These are phyloP conservation scores for Digitonthophagus gazella DNA, from an alignment of 2,888 invertebrate species.

Conservation along the genomic window DNA sequence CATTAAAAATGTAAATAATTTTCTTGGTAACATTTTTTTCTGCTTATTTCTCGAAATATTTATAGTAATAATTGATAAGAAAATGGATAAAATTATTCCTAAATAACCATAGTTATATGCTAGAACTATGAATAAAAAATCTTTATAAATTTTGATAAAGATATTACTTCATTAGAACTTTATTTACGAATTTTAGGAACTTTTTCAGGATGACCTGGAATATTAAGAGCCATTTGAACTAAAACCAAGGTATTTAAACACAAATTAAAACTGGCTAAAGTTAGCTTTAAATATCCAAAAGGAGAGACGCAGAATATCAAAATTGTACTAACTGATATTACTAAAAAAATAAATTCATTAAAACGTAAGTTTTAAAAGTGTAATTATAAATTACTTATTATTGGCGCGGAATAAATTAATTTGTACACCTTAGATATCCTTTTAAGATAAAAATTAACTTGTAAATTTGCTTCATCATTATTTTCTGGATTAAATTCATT, in stretches of 20 bases:
- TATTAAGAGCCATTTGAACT: constrained; percentile 38
- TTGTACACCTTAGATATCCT: constrained; percentile 40
- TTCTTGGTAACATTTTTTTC: constrained; percentile 37
- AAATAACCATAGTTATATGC: constrained; percentile 42
- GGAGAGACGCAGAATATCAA: constrained; percentile 47
- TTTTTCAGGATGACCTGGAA: constrained; percentile 41
- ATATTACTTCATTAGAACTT: not conserved
- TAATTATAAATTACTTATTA: constrained; percentile 40
- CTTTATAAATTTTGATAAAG: constrained; percentile 7
- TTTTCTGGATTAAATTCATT: not conserved
- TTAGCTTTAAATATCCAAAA: constrained; percentile 43
- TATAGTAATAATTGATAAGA: constrained; percentile 43
- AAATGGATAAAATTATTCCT: constrained; percentile 38
- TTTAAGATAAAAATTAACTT: constrained; percentile 38
- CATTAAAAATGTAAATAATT: constrained; percentile 39
- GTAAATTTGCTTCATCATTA: constrained; percentile 35
- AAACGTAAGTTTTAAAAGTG: not conserved
- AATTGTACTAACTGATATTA: constrained; percentile 41
- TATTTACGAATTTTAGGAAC: constrained; percentile 46
- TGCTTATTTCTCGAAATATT: constrained; percentile 43
- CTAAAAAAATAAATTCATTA: constrained; percentile 36
- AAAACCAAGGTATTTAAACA: constrained; percentile 41
- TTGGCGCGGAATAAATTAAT: constrained; percentile 43
- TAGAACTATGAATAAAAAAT: constrained; percentile 36
- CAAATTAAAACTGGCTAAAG: constrained; percentile 42